phyloP scores from a whole-genome alignment of 1,140 invertebrate species.

The Sinella curviseta region DNA sequence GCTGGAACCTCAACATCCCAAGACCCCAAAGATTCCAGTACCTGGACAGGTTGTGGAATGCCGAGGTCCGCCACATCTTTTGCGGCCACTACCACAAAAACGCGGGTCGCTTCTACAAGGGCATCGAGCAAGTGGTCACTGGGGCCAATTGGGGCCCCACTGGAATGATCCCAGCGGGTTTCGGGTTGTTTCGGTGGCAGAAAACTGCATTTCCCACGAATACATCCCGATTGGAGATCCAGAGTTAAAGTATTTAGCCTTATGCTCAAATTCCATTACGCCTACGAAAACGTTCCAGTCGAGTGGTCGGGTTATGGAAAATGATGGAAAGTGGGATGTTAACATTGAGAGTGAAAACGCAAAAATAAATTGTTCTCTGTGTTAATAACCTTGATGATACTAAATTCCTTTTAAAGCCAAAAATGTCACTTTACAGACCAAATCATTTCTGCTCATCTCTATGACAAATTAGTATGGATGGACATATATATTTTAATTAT shows the following conservation, averaged over 20 bases:
- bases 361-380: no score
- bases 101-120: slow-evolving; percentile 56
- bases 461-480: slow-evolving; percentile 53
- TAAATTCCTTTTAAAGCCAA: not conserved
- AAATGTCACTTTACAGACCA: not conserved
- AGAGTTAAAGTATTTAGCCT: no score
- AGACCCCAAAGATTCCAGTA: slow-evolving; percentile 52
- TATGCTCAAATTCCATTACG: no score
- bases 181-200: slow-evolving; percentile 56
- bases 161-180: slow-evolving; percentile 57
- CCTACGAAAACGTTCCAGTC: no score
- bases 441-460: slow-evolving; percentile 44
- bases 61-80: slow-evolving; percentile 60
- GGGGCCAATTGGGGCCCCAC: slow-evolving; percentile 61
- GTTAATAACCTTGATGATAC: no score
- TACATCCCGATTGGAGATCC: no score
- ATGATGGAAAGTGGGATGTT: no score
- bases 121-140: slow-evolving; percentile 59
- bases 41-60: slow-evolving; percentile 56
- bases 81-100: slow-evolving; percentile 63
- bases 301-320: no score
- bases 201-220: slow-evolving; percentile 53
- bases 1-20: slow-evolving; percentile 57
- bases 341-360: no score
- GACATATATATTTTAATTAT: no score